These are phyloP conservation scores for Drosophila multiciliata DNA, from an alignment of 2,888 invertebrate species.

Conservation along the genomic window DNA sequence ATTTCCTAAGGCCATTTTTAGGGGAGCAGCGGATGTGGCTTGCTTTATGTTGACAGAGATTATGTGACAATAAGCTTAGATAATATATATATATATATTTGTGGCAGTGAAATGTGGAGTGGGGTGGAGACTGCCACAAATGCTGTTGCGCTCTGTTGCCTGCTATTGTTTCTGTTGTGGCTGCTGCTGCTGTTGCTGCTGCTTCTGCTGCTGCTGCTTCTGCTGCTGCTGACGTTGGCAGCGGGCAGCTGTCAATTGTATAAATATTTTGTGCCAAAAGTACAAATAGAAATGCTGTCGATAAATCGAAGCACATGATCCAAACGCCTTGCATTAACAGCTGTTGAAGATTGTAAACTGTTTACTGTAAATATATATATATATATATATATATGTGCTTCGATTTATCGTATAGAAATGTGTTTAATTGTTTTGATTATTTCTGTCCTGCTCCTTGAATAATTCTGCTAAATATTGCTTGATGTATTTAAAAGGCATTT, in stretches of 20 bases:
- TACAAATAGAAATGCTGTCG: slow-evolving; percentile 72
- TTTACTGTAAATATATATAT: not conserved
- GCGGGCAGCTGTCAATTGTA: slow-evolving; percentile 68
- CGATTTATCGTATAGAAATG: no score
- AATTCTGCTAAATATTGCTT: not conserved
- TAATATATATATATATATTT: slow-evolving; percentile 57
- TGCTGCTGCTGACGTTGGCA: slow-evolving; percentile 10
- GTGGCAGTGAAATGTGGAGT: not conserved
- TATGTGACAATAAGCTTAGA: slow-evolving; percentile 77
- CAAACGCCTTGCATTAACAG: slow-evolving; percentile 64
- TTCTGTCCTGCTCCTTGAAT: not conserved
- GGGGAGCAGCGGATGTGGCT: slow-evolving; percentile 21
- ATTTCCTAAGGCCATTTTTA: slow-evolving; percentile 16
- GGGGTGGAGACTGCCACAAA: not conserved
- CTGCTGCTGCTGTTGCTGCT: slow-evolving; percentile 7
- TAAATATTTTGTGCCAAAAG: slow-evolving; percentile 78
- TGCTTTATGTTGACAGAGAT: slow-evolving; percentile 66
- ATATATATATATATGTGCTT: not conserved
- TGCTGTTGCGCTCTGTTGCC: slow-evolving; percentile 12
- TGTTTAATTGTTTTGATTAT: not conserved
- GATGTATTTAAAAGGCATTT: not conserved
- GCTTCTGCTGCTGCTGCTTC: not conserved
- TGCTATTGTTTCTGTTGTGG: not conserved
- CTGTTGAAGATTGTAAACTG: slow-evolving; percentile 35
- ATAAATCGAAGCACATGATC: slow-evolving; percentile 77